Percentiles rank a stretch among this genome's conserved stretches.
phyloP scores from a whole-genome alignment of 2,797 vertebrate species.

The Sebastes wilsoni region DNA sequence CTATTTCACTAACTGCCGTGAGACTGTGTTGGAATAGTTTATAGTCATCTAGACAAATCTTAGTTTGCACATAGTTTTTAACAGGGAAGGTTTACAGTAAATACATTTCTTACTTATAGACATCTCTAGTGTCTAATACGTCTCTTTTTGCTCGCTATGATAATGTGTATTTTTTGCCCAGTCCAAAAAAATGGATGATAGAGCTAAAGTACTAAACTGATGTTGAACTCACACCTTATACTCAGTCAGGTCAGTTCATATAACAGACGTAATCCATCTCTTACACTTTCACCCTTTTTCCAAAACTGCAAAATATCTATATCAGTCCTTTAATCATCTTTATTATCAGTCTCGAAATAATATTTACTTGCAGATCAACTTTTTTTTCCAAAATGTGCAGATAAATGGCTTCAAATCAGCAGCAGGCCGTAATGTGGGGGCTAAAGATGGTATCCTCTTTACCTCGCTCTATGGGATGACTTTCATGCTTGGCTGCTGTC shows the following conservation, averaged over 20 bases:
- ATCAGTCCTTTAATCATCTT: neutral
- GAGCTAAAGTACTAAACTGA: constrained; percentile 4
- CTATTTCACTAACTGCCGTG: too few species aligned
- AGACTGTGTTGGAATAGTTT: too few species aligned
- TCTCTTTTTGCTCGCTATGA: too few species aligned
- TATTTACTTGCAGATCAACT: neutral
- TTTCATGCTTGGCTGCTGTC: constrained; percentile 77
- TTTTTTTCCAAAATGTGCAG: neutral
- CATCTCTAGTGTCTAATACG: too few species aligned
- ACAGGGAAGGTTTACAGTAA: too few species aligned
- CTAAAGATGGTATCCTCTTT: constrained; percentile 57
- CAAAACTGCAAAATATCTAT: neutral
- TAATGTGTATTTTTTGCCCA: neutral
- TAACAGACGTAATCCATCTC: neutral
- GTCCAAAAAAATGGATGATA: neutral
- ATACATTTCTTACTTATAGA: too few species aligned
- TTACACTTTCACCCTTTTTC: neutral
- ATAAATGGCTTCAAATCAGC: constrained; percentile 39
- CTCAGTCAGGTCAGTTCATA: neutral
- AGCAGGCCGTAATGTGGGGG: constrained; percentile 17
- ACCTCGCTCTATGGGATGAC: constrained; percentile 60
- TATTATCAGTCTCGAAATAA: constrained; percentile 1
- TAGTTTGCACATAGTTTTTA: too few species aligned
- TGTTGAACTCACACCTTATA: constrained; percentile 6
- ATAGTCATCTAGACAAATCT: too few species aligned